Conservation (phyloP, 2,888 invertebrate species). For the Pseudolycoriella hygida region DNA sequence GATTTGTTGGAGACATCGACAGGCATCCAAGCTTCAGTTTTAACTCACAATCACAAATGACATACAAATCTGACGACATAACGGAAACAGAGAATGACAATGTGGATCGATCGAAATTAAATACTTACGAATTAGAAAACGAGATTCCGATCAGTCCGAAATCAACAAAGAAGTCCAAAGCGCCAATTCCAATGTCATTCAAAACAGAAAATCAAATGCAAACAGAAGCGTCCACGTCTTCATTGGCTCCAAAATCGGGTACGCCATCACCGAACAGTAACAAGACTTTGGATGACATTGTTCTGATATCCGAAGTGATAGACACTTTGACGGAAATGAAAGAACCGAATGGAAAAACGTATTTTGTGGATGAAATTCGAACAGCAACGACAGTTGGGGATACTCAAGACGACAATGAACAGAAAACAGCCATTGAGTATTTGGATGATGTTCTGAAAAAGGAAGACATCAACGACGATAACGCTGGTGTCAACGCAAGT, state of each 20-base stretch:
- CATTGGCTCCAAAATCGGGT: no score
- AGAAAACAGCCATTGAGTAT: slow-evolving; percentile 22
- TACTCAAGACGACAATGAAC: slow-evolving; percentile 12
- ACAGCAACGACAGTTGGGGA: slow-evolving; percentile 14
- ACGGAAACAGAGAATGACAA: no score
- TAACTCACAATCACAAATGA: no score
- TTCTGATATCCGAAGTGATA: slow-evolving; percentile 18
- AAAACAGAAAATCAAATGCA: no score
- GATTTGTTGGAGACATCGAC: neutral
- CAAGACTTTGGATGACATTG: slow-evolving; percentile 19
- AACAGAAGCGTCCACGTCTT: no score
- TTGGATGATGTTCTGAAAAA: slow-evolving; percentile 23
- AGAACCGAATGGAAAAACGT: slow-evolving; percentile 21
- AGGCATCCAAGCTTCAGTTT: no score
- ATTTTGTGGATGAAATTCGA: slow-evolving; percentile 16
- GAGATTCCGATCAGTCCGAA: no score
- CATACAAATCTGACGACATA: no score
- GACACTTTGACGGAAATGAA: slow-evolving; percentile 20
- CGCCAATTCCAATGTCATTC: neutral
- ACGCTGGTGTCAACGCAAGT: neutral
- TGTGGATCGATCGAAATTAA: no score
- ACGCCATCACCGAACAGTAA: neutral
- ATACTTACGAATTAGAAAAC: no score
- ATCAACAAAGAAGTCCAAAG: neutral
- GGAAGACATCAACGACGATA: slow-evolving; percentile 13